These are phyloP conservation scores for Neoaliturus tenellus DNA, from an alignment of 2,888 invertebrate genomes.

Conservation along the genomic window DNA sequence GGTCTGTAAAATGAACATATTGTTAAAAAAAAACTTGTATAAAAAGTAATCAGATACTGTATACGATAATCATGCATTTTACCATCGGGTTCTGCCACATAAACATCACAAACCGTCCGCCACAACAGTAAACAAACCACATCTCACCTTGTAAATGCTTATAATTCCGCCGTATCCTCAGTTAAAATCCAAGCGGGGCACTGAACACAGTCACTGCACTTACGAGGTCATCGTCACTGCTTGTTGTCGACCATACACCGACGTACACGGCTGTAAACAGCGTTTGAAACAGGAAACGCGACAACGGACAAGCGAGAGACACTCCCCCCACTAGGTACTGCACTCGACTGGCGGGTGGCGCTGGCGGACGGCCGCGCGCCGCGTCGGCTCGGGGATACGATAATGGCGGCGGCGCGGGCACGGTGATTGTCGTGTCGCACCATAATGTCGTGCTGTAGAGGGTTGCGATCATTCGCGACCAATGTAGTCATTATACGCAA, in stretches of 20 bases:
- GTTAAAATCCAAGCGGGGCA: slow-evolving; percentile 3
- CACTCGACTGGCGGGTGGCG: neutral
- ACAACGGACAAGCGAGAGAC: neutral
- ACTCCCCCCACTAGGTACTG: neutral
- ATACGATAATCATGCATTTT: no score
- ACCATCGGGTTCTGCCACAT: no score
- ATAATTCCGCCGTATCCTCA: neutral
- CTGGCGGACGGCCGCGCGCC: neutral
- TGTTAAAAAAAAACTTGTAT: no score
- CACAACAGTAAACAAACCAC: neutral
- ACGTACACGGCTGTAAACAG: neutral
- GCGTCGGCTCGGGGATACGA: neutral
- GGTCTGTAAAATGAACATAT: no score
- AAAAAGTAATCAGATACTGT: no score
- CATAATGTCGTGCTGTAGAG: neutral
- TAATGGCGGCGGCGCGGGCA: neutral
- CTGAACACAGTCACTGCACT: neutral
- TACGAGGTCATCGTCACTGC: neutral
- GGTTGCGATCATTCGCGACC: no score
- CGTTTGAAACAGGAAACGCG: neutral
- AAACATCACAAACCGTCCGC: neutral
- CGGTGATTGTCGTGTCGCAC: neutral
- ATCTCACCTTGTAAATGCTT: neutral
- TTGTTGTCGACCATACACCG: neutral
- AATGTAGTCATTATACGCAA: no score